Percentiles rank a stretch among this genome's conserved stretches.
phyloP scores from a whole-genome alignment of 2,888 invertebrate genomes.

The Ecliptopera silaceata region DNA sequence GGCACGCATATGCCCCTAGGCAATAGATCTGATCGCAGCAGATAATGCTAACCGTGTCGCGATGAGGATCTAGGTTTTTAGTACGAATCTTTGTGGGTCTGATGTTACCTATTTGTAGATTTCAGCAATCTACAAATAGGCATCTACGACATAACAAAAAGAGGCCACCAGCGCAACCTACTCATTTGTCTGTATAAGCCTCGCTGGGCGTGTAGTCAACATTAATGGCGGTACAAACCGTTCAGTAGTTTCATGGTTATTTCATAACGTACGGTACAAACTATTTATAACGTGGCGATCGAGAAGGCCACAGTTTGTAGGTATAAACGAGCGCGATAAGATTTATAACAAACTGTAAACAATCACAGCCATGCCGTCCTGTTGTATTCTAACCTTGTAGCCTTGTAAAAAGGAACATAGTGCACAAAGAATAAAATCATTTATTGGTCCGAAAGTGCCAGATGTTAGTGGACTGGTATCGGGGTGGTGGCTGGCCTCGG shows the following conservation, averaged over 20 bases:
- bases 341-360: conserved; percentile 55
- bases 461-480: conserved; percentile 47
- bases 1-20: conserved; percentile 42
- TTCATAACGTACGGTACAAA: conserved; percentile 44
- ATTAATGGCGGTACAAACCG: conserved; percentile 26
- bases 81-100: conserved; percentile 65
- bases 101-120: conserved; percentile 59
- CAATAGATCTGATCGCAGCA: conserved; percentile 54
- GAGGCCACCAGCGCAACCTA: conserved; percentile 52
- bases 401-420: conserved; percentile 47
- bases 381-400: conserved; percentile 42
- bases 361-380: conserved; percentile 50
- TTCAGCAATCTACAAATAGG: conserved; percentile 51
- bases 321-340: conserved; percentile 50
- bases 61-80: conserved; percentile 72
- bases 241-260: conserved; percentile 47
- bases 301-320: conserved; percentile 50
- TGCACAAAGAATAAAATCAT: conserved; percentile 34
- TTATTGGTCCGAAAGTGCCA: conserved; percentile 51
- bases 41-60: conserved; percentile 74
- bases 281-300: conserved; percentile 53
- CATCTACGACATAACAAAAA: conserved; percentile 58
- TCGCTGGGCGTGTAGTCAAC: conserved; percentile 19
- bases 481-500: conserved; percentile 50
- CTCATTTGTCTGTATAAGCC: conserved; percentile 34